Base-by-base conservation (phyloP, 2,113 vertebrate genomes). In the Perccottus glenii region DNA sequence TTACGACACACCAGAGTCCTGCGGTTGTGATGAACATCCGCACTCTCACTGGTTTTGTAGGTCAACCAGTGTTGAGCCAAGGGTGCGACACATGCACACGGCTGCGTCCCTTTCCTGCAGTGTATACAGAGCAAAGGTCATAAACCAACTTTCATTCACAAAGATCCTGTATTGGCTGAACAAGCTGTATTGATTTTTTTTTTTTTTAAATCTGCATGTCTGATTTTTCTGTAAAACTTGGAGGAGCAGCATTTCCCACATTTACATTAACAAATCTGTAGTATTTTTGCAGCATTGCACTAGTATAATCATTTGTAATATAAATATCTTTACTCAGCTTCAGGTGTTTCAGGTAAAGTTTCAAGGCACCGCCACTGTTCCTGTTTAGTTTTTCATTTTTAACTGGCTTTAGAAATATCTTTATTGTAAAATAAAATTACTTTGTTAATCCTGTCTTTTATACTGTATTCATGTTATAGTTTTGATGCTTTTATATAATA, bases 41-140 rank as follows among this genome's bases (percentile, higher is more conserved):
- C 82, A 77, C 67, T 85, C 80, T 85, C 68, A 62, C 83, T 84
- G 82, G 87, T 89, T 90, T 92, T 90, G 84, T 88, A 85, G 86
- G 87, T 92, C 90, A 90, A 85, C 80, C 86, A 78, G 79, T 86
- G 53, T 71, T 77, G 56, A 83, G 81, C 70, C 56, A 75, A 4
- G 57, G 77, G 59, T 87, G 50, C 62, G 80, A 64, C 63, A 78
- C 70, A 73, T 48, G 51, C 38, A 36, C 38, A 42, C 57, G 61
- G 63, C 44, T 66, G 33, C 42, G 33, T 19, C 12, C 44, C 56
- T 64, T 75, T 72, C 52, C 57, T 47, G 4, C 44, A 6, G 38
- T 40, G 38, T 40, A 50, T 19, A 43, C 47, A 64, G 73, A 77
- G 44, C 77, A 84, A 77, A 78, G 70, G 62, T 75, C 72, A 81